Evolutionary conservation across 2,888 invertebrate genomes (phyloP).

Genomic region (Dusona sp.): DNA sequence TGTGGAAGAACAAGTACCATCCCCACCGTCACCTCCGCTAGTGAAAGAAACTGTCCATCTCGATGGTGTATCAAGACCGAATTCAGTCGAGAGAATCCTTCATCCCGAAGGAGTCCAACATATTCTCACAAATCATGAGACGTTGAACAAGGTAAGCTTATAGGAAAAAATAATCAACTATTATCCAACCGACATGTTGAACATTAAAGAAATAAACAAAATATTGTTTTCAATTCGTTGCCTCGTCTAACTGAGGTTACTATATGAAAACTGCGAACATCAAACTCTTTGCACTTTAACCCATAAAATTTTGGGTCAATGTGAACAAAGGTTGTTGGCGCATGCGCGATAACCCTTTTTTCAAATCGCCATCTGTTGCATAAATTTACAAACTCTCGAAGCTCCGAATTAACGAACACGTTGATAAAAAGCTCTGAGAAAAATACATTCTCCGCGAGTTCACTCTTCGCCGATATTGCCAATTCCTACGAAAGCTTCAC

Average conservation of each 20-base stretch:
- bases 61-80: constrained; percentile 83
- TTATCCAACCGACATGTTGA: background rate
- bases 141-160: constrained; percentile 80
- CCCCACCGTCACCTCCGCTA: constrained; percentile 86
- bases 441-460: background rate
- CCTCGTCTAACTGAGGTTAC: background rate
- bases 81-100: constrained; percentile 85
- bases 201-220: background rate
- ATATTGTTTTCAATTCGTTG: background rate
- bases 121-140: constrained; percentile 77
- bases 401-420: constrained; percentile 16
- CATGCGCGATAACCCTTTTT: background rate
- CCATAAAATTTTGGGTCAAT: background rate
- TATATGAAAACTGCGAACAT: background rate
- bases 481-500: constrained; percentile 28
- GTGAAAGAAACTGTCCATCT: constrained; percentile 81
- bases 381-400: background rate
- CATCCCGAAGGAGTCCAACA: constrained; percentile 79
- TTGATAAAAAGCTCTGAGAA: constrained; percentile 51
- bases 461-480: constrained; percentile 31
- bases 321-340: background rate
- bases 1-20: constrained; percentile 86
- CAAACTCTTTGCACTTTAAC: background rate
- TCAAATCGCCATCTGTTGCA: constrained; percentile 53
- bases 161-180: background rate